Conservation (phyloP, 2,113 vertebrate genomes). For the Ailuropoda melanoleuca region DNA sequence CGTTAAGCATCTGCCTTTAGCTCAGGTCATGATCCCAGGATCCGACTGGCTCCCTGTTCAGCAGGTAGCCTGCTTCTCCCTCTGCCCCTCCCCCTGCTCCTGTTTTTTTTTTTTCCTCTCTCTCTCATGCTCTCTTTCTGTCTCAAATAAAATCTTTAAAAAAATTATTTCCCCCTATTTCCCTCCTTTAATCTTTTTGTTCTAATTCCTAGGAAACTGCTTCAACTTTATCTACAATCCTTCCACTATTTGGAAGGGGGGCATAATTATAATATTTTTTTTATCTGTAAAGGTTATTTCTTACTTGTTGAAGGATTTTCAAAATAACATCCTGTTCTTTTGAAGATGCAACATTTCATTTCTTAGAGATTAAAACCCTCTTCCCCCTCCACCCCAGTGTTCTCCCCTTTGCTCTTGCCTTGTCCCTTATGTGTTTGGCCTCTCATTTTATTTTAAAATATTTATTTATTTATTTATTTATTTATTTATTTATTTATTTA, state of each 20-base stretch:
- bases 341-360: neutral
- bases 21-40: neutral
- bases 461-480: neutral
- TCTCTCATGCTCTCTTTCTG: too few species aligned
- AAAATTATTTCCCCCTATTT: neutral
- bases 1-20: neutral
- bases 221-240: neutral
- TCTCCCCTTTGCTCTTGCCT: neutral
- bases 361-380: neutral
- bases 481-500: neutral
- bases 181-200: neutral
- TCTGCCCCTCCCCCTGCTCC: neutral
- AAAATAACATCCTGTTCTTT: neutral
- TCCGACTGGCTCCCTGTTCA: too few species aligned
- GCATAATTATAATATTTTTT: neutral
- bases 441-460: neutral
- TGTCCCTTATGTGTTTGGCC: neutral
- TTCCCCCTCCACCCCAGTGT: neutral
- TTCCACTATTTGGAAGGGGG: neutral
- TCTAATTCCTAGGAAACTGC: neutral
- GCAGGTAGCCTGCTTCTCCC: neutral
- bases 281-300: slow-evolving; percentile 3
- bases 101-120: neutral
- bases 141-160: neutral
- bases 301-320: neutral